Evolutionary conservation across 2,888 invertebrate species (phyloP).

Genomic region (Carpatolechia fugitivella): DNA sequence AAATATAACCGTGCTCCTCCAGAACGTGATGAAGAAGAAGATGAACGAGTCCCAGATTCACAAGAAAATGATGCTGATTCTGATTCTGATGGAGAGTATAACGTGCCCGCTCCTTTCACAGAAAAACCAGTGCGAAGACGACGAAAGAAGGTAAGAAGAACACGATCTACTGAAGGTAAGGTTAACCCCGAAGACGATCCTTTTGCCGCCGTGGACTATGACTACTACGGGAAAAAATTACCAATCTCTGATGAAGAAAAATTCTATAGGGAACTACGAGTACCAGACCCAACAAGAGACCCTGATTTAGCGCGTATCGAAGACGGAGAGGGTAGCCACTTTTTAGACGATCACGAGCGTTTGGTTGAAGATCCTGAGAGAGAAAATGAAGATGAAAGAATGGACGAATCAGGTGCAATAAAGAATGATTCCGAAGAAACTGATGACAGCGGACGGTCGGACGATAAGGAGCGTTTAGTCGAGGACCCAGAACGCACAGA

Average conservation of each 20-base stretch:
- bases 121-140: conserved; percentile 46
- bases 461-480: conserved; percentile 34
- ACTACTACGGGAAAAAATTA: conserved; percentile 59
- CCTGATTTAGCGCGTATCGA: conserved; percentile 55
- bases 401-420: conserved; percentile 21
- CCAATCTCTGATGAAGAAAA: conserved; percentile 63
- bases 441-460: conserved; percentile 27
- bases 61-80: conserved; percentile 26
- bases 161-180: conserved; percentile 38
- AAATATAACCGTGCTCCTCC: conserved; percentile 56
- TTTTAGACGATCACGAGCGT: conserved; percentile 32
- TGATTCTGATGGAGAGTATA: conserved; percentile 40
- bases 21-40: conserved; percentile 42
- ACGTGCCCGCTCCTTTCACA: conserved; percentile 39
- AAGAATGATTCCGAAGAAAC: conserved; percentile 15
- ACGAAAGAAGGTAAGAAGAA: conserved; percentile 45
- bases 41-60: conserved; percentile 26
- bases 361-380: conserved; percentile 25
- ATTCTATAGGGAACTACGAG: conserved; percentile 45
- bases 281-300: conserved; percentile 60
- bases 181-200: conserved; percentile 30
- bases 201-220: conserved; percentile 54
- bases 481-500: conserved; percentile 33
- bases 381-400: conserved; percentile 16
- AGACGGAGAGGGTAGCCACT: conserved; percentile 35